Percentiles rank a stretch among this genome's conserved stretches.
Conservation (phyloP, 2,888 invertebrate genomes). For the Acanthopleura granulata region DNA sequence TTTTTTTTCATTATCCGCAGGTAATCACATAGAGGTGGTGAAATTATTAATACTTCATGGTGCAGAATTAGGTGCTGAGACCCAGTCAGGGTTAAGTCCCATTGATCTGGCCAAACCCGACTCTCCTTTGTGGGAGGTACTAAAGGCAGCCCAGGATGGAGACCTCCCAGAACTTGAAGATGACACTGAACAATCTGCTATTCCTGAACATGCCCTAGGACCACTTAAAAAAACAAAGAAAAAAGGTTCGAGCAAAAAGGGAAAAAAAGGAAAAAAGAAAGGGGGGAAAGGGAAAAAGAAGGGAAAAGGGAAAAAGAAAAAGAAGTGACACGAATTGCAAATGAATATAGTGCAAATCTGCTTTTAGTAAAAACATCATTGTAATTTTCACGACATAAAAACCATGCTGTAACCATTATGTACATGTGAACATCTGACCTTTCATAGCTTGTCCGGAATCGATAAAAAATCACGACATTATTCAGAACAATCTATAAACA, state of each 20-base stretch:
- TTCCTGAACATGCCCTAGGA: constrained; percentile 50
- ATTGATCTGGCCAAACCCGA: constrained; percentile 42
- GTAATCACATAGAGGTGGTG: constrained; percentile 45
- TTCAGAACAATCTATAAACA: too few species aligned
- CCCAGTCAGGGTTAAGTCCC: constrained; percentile 42
- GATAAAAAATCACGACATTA: too few species aligned
- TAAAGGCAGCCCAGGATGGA: constrained; percentile 45
- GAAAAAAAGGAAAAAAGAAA: constrained; percentile 35
- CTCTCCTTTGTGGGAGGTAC: constrained; percentile 47
- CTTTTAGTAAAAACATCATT: neutral
- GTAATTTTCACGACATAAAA: too few species aligned
- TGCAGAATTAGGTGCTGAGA: constrained; percentile 45
- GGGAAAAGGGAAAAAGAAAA: constrained; percentile 29
- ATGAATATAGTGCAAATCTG: neutral
- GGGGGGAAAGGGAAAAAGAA: neutral
- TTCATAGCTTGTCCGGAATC: too few species aligned
- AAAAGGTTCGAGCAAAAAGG: constrained; percentile 39
- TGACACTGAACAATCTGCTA: constrained; percentile 47
- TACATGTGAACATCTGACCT: too few species aligned
- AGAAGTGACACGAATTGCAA: constrained; percentile 16
- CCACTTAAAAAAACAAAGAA: constrained; percentile 41
- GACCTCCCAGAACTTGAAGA: constrained; percentile 44
- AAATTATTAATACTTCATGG: constrained; percentile 53
- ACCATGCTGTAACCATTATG: too few species aligned
- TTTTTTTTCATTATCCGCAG: constrained; percentile 30